Evolutionary conservation across 2,113 vertebrate genomes (phyloP).

Genomic region (Steatornis caripensis): DNA sequence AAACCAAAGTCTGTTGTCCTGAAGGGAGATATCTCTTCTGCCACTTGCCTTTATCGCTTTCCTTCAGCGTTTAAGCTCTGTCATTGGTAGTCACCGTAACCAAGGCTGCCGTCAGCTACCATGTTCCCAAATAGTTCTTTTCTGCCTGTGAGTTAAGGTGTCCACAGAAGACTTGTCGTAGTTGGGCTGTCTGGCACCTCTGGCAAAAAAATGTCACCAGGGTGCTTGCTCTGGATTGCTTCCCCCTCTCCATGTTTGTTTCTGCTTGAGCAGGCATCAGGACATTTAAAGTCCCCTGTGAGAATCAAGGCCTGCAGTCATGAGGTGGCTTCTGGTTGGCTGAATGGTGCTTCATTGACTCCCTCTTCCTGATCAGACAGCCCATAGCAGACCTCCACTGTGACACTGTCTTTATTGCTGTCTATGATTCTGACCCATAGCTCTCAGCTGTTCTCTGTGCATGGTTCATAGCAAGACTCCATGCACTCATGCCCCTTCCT

Average conservation of each 20-base stretch:
- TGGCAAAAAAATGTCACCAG: neutral
- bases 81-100: neutral
- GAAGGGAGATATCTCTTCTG: neutral
- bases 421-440: neutral
- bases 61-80: neutral
- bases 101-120: neutral
- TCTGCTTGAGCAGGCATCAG: neutral
- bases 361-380: neutral
- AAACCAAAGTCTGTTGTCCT: neutral
- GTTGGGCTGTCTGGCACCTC: neutral
- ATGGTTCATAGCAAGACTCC: neutral
- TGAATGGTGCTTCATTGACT: neutral
- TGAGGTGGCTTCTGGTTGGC: neutral
- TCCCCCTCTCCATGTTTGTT: neutral
- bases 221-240: neutral
- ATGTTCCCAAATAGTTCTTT: neutral
- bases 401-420: neutral
- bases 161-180: neutral
- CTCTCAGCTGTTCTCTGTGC: neutral
- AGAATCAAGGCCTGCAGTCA: neutral
- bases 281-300: neutral
- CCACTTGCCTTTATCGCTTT: neutral
- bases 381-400: neutral
- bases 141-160: fast-evolving
- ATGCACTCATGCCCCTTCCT: neutral